phyloP scores from a whole-genome alignment of 2,113 vertebrate species.

The Ranitomeya variabilis region DNA sequence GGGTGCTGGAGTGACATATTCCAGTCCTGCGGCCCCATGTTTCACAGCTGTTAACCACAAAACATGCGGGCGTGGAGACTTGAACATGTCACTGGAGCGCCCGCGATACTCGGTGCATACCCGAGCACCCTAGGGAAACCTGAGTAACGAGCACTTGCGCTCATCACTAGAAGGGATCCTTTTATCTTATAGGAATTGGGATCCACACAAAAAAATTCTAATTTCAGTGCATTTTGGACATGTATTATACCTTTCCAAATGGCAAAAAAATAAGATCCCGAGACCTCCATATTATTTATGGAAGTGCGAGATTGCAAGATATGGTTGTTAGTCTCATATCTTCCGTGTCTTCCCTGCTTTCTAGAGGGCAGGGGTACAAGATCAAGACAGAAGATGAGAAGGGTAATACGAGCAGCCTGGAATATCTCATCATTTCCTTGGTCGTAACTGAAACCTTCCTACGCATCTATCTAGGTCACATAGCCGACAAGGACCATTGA shows the following conservation, averaged over 20 bases:
- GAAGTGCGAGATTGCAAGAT: too few species aligned
- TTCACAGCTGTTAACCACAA: too few species aligned
- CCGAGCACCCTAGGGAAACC: too few species aligned
- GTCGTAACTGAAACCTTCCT: not conserved
- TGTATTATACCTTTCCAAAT: not conserved
- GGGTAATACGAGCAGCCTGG: not conserved
- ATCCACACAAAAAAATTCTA: not conserved
- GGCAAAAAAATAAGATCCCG: not conserved
- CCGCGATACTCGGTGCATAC: too few species aligned
- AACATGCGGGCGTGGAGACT: too few species aligned
- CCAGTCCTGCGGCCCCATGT: too few species aligned
- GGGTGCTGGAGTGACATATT: too few species aligned
- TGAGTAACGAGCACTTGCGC: too few species aligned
- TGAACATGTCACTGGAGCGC: too few species aligned
- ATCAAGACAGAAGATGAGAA: not conserved
- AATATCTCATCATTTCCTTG: not conserved
- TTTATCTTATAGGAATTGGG: not conserved
- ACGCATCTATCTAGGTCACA: not conserved
- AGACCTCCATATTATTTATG: not conserved
- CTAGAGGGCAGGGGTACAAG: not conserved
- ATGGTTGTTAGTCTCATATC: not conserved
- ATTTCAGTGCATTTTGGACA: not conserved
- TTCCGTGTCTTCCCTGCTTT: not conserved
- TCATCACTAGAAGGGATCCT: not conserved
- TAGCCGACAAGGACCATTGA: not conserved